Percentiles rank a stretch among this genome's conserved stretches.
Conservation (phyloP, 2,888 invertebrate species). For the Eurois occulta region DNA sequence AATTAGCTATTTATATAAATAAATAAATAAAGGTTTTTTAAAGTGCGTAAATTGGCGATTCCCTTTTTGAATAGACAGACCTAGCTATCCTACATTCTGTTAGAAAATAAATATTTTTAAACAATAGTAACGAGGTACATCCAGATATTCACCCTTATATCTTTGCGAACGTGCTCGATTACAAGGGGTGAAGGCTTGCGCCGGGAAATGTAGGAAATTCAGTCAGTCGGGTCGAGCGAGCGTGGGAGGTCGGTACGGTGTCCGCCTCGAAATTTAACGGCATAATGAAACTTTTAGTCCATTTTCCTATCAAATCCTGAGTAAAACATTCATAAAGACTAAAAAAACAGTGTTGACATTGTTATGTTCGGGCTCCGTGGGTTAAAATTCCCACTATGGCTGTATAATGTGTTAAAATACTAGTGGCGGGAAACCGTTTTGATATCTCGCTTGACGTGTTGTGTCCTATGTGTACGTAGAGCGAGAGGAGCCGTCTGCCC, state of each 20-base stretch:
- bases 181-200: conserved; percentile 90
- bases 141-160: conserved; percentile 79
- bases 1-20: background rate
- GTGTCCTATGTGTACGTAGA: conserved; percentile 89
- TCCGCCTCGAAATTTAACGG: conserved; percentile 75
- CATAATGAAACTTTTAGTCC: conserved; percentile 86
- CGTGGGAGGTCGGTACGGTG: conserved; percentile 80
- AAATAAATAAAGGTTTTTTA: background rate
- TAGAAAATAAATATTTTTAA: background rate
- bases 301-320: conserved; percentile 80
- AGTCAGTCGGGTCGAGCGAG: conserved; percentile 88
- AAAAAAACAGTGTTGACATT: conserved; percentile 68
- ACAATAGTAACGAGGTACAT: conserved; percentile 64
- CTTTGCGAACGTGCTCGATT: conserved; percentile 88
- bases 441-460: conserved; percentile 90
- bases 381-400: conserved; percentile 70
- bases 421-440: conserved; percentile 90
- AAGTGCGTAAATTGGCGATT: background rate
- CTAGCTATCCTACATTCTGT: background rate
- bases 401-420: conserved; percentile 83
- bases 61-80: background rate
- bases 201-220: conserved; percentile 88
- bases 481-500: conserved; percentile 88
- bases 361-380: conserved; percentile 56
- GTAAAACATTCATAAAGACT: conserved; percentile 69